Evolutionary conservation across 1,140 invertebrate species (phyloP), one percentile per base, ranked within the genome.

Genomic region (Drosophila eugracilis): DNA sequence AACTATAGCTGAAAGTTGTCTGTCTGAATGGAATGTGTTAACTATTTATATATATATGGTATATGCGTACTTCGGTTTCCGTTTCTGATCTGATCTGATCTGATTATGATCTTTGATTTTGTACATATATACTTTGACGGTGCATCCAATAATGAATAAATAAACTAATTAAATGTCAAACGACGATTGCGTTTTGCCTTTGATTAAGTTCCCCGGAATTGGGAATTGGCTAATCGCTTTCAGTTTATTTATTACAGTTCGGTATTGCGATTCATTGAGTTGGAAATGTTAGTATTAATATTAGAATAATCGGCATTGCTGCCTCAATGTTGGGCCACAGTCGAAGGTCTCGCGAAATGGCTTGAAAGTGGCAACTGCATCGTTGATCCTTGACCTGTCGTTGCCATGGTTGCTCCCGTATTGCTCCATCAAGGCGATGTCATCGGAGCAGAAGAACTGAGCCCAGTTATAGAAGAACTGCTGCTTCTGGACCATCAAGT

Each of bases 21-120:
- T 83, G 74, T 73, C 78, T 81, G 73, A 77, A 48, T 63, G 48
- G 48, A 67, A 75, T 59, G 67, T 73, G 44, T 47, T 45, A 72
- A 50, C 54, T 45, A 69, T 34, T 28, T 28, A 22, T 48, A 48
- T 28, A 10, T 50, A 26, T 14, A 26, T 39, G 39, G 19, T 24
- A 41, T n/a, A n/a, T n/a, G n/a, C n/a, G n/a, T n/a, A 14, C 24
- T 19, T 30, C 17, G 42, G 57, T 24, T 49, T 41, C 26, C 34
- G 44, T 14, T 30, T 26, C 36, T 12, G 28, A 30, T 30, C 6
- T 30, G 28, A 30, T 10, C 10, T 10, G 2, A 14, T 58, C 44
- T 49, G 55, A 59, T 59, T 49, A 26, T 32, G 45, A 10, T 59
- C 28, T 24, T 30, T 48, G 44, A 30, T 62, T 67, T 53, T 67